phyloP scores from a whole-genome alignment of 1,140 invertebrate species.

The Paralvinella palmiformis region DNA sequence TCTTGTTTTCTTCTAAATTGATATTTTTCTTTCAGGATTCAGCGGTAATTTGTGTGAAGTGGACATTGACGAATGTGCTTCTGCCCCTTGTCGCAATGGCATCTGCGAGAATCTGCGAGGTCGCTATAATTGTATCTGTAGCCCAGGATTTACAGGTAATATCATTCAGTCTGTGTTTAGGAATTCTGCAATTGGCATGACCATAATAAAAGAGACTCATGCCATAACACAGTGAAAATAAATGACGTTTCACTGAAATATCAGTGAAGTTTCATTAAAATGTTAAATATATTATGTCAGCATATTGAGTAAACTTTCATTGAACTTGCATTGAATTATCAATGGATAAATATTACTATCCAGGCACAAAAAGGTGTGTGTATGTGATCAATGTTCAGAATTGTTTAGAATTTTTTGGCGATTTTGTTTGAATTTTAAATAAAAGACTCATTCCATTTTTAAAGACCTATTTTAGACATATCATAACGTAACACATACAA shows the following conservation, averaged over 20 bases:
- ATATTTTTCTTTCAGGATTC: no score
- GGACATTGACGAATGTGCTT: neutral
- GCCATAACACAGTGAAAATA: no score
- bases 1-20: no score
- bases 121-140: neutral
- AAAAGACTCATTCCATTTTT: no score
- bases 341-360: neutral
- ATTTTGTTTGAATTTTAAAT: no score
- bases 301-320: neutral
- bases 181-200: no score
- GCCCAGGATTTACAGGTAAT: neutral
- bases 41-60: neutral
- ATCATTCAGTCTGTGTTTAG: neutral
- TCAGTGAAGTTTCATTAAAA: neutral
- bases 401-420: no score
- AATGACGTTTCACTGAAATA: neutral
- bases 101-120: neutral
- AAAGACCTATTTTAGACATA: no score
- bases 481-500: no score
- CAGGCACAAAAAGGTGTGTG: no score
- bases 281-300: neutral
- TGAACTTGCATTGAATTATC: neutral
- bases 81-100: neutral
- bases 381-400: no score
- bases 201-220: no score